Conservation (phyloP, 92 coral and sea anemone genomes). For the Isaurus tuberculatus region DNA sequence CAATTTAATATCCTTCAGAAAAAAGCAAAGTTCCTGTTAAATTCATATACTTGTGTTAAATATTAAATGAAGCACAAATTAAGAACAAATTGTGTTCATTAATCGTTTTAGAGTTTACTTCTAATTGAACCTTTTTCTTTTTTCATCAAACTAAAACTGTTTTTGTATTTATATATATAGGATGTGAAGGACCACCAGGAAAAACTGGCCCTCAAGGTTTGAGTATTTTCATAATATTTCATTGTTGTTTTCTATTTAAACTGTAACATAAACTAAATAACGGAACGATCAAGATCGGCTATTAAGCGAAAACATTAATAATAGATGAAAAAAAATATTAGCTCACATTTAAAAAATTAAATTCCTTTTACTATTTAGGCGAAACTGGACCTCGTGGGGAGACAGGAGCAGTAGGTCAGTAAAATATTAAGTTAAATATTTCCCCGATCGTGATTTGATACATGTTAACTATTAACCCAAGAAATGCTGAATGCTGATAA, state of each 20-base stretch:
- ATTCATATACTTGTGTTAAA: background rate
- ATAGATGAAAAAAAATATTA: background rate
- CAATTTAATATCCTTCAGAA: background rate
- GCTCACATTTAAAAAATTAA: background rate
- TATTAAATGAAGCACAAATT: background rate
- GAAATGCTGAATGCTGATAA: too few relatives aligned
- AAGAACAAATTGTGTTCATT: background rate
- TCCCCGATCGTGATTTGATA: too few relatives aligned
- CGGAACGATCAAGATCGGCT: background rate
- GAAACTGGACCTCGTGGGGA: constrained; percentile 73
- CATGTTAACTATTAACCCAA: too few relatives aligned
- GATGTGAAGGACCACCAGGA: constrained; percentile 88
- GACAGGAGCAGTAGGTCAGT: constrained; percentile 68
- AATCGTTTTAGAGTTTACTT: background rate
- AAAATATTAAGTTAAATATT: background rate
- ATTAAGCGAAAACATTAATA: background rate
- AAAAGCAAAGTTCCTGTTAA: background rate
- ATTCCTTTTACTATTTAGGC: constrained; percentile 44
- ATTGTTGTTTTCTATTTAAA: background rate
- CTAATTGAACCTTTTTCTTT: too few relatives aligned
- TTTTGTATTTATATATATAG: constrained; percentile 41
- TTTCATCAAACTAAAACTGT: background rate
- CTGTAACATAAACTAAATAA: background rate
- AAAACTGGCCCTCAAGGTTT: constrained; percentile 75
- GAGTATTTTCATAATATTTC: background rate